Conservation (phyloP, 1,140 invertebrate genomes). For the Cardiocondyla obscurior region DNA sequence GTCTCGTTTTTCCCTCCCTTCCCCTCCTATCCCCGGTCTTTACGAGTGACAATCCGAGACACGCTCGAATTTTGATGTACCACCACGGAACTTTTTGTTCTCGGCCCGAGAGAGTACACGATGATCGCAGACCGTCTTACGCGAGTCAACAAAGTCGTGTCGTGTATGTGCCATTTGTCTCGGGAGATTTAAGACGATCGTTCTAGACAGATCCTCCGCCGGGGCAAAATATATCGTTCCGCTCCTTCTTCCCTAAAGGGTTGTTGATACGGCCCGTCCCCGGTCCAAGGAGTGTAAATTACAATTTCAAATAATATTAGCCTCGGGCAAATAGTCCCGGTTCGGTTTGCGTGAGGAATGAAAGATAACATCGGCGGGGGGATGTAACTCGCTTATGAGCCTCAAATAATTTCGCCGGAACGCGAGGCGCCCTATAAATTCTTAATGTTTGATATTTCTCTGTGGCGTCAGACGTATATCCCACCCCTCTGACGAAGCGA, state of each 20-base stretch:
- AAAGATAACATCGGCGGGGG: neutral
- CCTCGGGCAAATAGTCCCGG: constrained; percentile 21
- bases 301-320: constrained; percentile 55
- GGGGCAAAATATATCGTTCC: constrained; percentile 11
- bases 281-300: constrained; percentile 17
- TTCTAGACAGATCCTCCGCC: neutral
- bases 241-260: constrained; percentile 15
- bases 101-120: neutral
- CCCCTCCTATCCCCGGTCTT: neutral
- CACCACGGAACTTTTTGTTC: constrained; percentile 52
- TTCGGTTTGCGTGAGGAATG: neutral
- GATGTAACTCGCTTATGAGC: neutral
- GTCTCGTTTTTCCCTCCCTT: neutral
- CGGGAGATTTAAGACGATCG: constrained; percentile 8
- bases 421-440: neutral
- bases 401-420: neutral
- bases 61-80: constrained; percentile 64
- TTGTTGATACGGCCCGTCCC: constrained; percentile 40
- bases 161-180: constrained; percentile 29
- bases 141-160: neutral
- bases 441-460: neutral
- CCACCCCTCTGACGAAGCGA: neutral
- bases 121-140: constrained; percentile 1
- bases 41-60: constrained; percentile 3
- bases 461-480: neutral